A percentile compares a stretch with the other conserved stretches of the same genome.
These are phyloP conservation scores for Lithosia quadra DNA, from an alignment of 2,888 invertebrate genomes.

Conservation along the genomic window DNA sequence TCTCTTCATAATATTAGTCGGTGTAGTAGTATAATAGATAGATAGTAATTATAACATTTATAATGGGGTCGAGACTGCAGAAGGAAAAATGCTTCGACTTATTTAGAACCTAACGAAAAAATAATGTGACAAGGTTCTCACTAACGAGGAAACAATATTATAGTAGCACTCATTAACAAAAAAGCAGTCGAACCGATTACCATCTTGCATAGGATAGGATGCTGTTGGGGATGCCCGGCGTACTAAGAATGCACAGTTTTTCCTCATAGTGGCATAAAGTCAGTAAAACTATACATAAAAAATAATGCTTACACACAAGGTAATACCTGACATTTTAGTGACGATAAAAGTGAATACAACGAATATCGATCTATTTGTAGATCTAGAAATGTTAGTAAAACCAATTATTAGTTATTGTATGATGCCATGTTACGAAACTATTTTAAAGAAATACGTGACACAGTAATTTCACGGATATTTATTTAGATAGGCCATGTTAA, in stretches of 20 bases:
- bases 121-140: neutral
- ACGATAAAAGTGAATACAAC: neutral
- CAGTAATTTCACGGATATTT: slow-evolving; percentile 29
- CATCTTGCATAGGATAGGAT: neutral
- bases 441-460: slow-evolving; percentile 34
- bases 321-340: neutral
- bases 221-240: neutral
- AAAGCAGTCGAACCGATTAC: neutral
- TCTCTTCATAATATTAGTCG: no score
- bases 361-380: neutral
- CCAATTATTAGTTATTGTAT: slow-evolving; percentile 1
- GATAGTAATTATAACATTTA: no score
- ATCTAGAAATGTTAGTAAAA: neutral
- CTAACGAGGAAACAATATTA: neutral
- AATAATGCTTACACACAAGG: neutral
- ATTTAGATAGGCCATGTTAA: slow-evolving; percentile 32
- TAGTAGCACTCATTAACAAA: neutral
- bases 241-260: neutral
- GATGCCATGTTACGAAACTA: slow-evolving; percentile 17
- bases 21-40: no score
- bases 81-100: no score
- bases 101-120: neutral
- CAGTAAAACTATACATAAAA: no score
- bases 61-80: no score
- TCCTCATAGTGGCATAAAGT: no score